Percentiles rank a stretch among this genome's conserved stretches.
Evolutionary conservation across 2,797 vertebrate genomes (phyloP).

Genomic region (Smutsia temminckii): DNA sequence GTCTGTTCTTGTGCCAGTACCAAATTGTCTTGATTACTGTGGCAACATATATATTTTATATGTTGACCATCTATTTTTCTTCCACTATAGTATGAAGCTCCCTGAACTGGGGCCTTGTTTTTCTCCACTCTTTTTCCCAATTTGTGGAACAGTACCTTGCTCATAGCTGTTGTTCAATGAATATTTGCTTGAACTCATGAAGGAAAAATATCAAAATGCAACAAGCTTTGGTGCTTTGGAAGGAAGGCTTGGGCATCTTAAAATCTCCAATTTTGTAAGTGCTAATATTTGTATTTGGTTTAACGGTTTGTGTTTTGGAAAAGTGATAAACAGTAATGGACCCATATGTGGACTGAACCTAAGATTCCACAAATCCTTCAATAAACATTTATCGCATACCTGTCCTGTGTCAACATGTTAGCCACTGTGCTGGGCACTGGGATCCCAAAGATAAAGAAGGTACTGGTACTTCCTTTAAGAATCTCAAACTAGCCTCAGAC

Average conservation of each 20-base stretch:
- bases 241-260: not conserved
- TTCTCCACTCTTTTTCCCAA: slow-evolving; percentile 10
- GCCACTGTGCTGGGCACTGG: not conserved
- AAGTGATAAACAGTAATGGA: not conserved
- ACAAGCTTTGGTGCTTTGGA: slow-evolving; percentile 47
- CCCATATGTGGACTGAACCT: not conserved
- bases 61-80: slow-evolving; percentile 24
- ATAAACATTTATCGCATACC: not conserved
- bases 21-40: too few relatives aligned
- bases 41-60: not conserved
- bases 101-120: not conserved
- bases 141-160: slow-evolving; percentile 48
- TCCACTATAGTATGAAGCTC: slow-evolving; percentile 25
- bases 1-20: too few relatives aligned
- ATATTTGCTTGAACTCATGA: slow-evolving; percentile 61
- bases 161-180: slow-evolving; percentile 47
- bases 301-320: slow-evolving; percentile 7
- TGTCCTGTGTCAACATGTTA: not conserved
- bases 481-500: not conserved
- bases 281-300: slow-evolving; percentile 29
- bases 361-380: not conserved
- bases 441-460: not conserved
- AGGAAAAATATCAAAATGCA: slow-evolving; percentile 51
- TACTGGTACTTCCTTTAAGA: not conserved
- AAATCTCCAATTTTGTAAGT: slow-evolving; percentile 21